These are phyloP conservation scores for Trimorus sp. DNA, from an alignment of 2,888 invertebrate genomes.

Conservation along the genomic window DNA sequence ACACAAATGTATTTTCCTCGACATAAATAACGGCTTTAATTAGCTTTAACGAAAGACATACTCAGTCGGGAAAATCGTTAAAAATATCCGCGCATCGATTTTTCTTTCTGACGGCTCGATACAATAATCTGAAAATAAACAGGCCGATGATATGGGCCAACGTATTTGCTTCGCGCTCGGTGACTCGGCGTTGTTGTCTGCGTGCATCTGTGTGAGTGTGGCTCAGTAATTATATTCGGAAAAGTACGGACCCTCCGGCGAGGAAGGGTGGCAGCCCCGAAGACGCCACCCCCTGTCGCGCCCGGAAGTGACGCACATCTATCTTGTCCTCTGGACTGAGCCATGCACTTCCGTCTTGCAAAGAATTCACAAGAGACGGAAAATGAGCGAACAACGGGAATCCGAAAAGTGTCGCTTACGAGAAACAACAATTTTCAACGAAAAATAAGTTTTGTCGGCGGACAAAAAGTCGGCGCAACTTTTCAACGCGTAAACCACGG, in stretches of 20 bases:
- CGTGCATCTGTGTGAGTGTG: constrained; percentile 33
- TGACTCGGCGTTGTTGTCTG: not conserved
- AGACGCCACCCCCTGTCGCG: constrained; percentile 81
- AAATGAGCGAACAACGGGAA: constrained; percentile 46
- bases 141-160: not conserved
- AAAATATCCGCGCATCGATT: constrained; percentile 26
- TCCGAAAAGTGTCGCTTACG: constrained; percentile 43
- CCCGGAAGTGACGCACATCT: constrained; percentile 81
- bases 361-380: constrained; percentile 54
- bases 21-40: constrained; percentile 37
- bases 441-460: constrained; percentile 27
- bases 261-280: constrained; percentile 75
- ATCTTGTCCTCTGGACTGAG: constrained; percentile 78
- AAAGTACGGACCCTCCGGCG: constrained; percentile 71
- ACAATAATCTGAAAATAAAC: constrained; percentile 44
- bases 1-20: constrained; percentile 1
- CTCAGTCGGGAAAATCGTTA: constrained; percentile 26
- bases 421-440: constrained; percentile 53
- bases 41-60: constrained; percentile 39
- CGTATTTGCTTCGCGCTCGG: constrained; percentile 17
- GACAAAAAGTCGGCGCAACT: constrained; percentile 3
- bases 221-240: constrained; percentile 78
- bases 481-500: constrained; percentile 16
- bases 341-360: constrained; percentile 67
- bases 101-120: constrained; percentile 28